A percentile compares a stretch with the other conserved stretches of the same genome.
Conservation (phyloP, 2,113 vertebrate species). For the Daboia siamensis region DNA sequence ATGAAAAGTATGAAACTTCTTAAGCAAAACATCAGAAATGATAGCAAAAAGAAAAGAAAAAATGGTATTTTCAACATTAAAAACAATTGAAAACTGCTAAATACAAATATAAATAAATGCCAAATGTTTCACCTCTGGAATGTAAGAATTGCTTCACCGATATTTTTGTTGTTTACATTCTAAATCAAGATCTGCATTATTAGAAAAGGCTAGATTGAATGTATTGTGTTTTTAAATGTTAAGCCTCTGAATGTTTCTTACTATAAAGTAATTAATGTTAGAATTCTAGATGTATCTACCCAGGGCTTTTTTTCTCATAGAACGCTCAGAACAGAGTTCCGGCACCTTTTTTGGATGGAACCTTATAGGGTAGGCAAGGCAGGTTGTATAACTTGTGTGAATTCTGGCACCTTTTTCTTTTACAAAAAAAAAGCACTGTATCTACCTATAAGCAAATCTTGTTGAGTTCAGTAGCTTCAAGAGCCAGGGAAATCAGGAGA, state of each 20-base stretch:
- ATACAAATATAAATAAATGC: neutral
- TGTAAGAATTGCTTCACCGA: neutral
- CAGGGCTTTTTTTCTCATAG: no score
- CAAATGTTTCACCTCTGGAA: neutral
- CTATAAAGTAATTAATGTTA: neutral
- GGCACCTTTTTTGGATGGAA: no score
- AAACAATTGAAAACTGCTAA: neutral
- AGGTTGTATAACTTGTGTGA: no score
- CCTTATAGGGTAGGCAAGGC: no score
- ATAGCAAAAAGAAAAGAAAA: neutral
- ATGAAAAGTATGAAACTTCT: neutral
- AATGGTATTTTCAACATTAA: conserved; percentile 10
- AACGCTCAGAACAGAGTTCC: no score
- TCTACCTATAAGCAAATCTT: neutral
- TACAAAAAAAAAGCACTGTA: no score
- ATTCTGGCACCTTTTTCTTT: no score
- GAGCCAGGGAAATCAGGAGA: neutral
- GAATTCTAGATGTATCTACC: neutral
- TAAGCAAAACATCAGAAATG: conserved; percentile 7
- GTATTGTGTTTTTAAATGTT: neutral
- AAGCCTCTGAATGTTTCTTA: neutral
- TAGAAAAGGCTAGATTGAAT: neutral
- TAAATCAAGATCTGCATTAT: neutral
- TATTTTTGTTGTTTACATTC: neutral
- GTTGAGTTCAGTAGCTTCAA: neutral